phyloP scores from a whole-genome alignment of 2,797 vertebrate species.

The Phataginus tricuspis region DNA sequence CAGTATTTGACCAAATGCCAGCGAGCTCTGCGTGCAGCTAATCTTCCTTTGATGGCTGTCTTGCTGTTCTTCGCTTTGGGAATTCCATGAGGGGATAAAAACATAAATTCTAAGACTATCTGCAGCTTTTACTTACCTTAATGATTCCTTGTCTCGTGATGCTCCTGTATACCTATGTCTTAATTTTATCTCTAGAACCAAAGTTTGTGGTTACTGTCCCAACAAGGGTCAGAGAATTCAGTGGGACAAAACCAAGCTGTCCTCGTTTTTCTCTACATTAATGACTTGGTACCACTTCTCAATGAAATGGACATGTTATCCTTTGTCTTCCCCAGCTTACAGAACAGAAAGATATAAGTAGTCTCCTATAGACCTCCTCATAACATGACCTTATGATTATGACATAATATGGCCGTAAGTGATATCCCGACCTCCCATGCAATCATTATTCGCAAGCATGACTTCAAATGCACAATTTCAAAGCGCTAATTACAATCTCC shows the following conservation, averaged over 20 bases:
- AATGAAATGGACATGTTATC: neutral
- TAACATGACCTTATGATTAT: neutral
- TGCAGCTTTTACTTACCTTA: neutral
- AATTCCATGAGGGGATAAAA: neutral
- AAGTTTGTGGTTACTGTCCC: neutral
- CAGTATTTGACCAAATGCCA: neutral
- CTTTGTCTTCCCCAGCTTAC: neutral
- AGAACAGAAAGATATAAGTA: neutral
- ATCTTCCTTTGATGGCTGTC: neutral
- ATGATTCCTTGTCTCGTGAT: neutral
- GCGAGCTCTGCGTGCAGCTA: neutral
- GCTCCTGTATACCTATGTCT: neutral
- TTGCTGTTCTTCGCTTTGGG: neutral
- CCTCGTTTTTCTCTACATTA: neutral
- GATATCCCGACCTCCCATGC: neutral
- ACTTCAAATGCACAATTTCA: conserved; percentile 23
- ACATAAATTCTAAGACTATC: neutral
- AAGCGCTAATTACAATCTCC: neutral
- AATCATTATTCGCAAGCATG: neutral
- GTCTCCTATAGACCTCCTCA: neutral
- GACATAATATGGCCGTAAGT: neutral
- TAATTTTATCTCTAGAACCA: neutral
- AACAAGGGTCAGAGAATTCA: neutral
- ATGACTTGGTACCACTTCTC: neutral
- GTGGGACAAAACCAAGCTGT: neutral